Conservation (phyloP, 2,797 vertebrate genomes). For the Bufotes viridis region DNA sequence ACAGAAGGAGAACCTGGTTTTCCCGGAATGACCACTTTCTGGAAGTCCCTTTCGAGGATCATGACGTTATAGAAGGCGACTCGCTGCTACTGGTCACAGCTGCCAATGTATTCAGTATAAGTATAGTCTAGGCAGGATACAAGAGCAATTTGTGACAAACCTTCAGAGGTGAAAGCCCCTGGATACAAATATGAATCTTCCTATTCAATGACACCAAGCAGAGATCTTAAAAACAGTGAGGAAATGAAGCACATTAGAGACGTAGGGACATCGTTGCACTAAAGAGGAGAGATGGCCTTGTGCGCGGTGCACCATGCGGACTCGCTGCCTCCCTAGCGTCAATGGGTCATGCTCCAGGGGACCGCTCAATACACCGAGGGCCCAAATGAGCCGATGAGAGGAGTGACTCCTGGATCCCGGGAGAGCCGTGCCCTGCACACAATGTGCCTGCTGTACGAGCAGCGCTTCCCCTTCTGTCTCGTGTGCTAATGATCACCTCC, state of each 20-base stretch:
- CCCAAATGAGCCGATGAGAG: neutral
- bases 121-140: no score
- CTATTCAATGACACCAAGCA: neutral
- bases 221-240: neutral
- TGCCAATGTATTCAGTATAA: no score
- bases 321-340: neutral
- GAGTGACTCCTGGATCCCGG: neutral
- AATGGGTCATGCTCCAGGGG: neutral
- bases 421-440: neutral
- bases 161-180: no score
- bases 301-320: neutral
- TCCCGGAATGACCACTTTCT: no score
- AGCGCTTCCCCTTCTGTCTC: neutral
- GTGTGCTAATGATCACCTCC: slow-evolving; percentile 13
- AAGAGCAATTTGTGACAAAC: no score
- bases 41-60: no score
- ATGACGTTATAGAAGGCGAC: no score
- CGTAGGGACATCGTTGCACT: neutral
- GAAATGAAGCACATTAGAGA: neutral
- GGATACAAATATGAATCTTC: no score
- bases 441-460: neutral
- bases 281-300: neutral
- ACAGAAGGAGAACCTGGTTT: neutral
- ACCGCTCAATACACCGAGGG: neutral
- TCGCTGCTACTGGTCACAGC: no score